phyloP scores from a whole-genome alignment of 92 coral and sea anemone genomes.

The Montipora capitata region DNA sequence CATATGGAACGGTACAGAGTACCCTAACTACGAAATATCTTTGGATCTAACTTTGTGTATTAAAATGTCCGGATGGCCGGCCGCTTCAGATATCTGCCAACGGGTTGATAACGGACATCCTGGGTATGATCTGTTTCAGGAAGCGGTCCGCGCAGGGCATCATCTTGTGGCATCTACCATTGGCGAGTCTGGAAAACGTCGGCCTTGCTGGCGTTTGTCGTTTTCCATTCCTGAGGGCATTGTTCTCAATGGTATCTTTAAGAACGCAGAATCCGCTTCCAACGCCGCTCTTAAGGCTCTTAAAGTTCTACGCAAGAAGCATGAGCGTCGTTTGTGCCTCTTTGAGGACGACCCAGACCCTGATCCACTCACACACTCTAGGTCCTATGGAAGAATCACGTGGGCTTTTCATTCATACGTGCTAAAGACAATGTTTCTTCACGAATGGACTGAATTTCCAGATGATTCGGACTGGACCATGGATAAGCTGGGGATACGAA shows the following conservation, averaged over 20 bases:
- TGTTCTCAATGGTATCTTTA: constrained; percentile 34
- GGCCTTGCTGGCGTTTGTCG: constrained; percentile 73
- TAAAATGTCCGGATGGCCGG: constrained; percentile 64
- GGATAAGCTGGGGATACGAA: constrained; percentile 32
- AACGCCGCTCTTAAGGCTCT: constrained; percentile 31
- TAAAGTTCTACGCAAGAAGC: constrained; percentile 41
- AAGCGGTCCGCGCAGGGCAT: constrained; percentile 29
- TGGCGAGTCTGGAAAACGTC: constrained; percentile 69
- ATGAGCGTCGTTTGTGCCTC: constrained; percentile 26
- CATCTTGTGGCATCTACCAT: constrained; percentile 77
- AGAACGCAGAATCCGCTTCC: constrained; percentile 17
- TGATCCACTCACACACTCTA: not conserved
- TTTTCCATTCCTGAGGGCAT: constrained; percentile 74
- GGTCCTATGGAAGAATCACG: not conserved
- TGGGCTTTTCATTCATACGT: constrained; percentile 71
- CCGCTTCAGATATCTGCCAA: constrained; percentile 43
- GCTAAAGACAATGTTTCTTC: constrained; percentile 63
- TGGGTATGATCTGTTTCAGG: constrained; percentile 27
- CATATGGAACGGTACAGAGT: constrained; percentile 59
- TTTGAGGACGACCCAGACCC: not conserved
- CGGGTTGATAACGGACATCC: constrained; percentile 53
- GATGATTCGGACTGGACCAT: constrained; percentile 27
- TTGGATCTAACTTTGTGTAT: constrained; percentile 69
- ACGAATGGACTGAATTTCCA: constrained; percentile 61
- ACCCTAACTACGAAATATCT: constrained; percentile 35